phyloP scores from a whole-genome alignment of 2,888 invertebrate species.

The Platynereis dumerilii region DNA sequence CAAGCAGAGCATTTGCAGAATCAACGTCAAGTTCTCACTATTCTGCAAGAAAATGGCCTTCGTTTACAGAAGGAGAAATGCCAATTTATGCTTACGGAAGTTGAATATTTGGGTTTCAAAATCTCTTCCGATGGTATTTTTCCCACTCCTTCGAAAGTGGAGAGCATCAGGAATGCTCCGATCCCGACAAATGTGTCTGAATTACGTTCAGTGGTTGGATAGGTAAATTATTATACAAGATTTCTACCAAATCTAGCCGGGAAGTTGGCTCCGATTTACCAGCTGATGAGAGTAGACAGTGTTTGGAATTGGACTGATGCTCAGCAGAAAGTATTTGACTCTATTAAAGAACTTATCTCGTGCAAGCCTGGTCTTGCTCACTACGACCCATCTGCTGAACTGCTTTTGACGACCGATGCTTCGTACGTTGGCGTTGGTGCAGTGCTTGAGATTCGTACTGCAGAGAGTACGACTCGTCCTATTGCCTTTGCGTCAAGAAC shows the following conservation, averaged over 20 bases:
- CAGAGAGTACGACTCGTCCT: conserved; percentile 6
- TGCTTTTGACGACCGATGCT: conserved; percentile 8
- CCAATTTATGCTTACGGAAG: too few species aligned
- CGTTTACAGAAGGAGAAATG: too few species aligned
- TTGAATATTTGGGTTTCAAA: too few species aligned
- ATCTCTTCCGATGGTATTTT: too few species aligned
- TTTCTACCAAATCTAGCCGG: neutral
- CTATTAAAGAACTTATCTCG: conserved; percentile 2
- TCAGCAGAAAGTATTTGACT: neutral
- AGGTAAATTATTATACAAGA: conserved; percentile 7
- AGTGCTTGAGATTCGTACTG: neutral
- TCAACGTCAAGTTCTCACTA: neutral
- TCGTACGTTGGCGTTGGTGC: conserved; percentile 5
- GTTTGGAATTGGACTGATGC: neutral
- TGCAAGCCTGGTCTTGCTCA: conserved; percentile 1
- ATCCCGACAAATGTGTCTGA: neutral
- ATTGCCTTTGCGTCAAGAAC: conserved; percentile 11
- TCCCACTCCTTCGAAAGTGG: neutral
- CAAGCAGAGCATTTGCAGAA: neutral
- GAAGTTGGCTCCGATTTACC: neutral
- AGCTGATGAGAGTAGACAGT: neutral
- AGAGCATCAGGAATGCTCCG: neutral
- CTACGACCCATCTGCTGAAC: conserved; percentile 3
- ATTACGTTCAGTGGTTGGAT: conserved; percentile 1
- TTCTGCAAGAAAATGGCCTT: neutral